Evolutionary conservation across 2,888 invertebrate species (phyloP).

Genomic region (Scaptomyza parva): DNA sequence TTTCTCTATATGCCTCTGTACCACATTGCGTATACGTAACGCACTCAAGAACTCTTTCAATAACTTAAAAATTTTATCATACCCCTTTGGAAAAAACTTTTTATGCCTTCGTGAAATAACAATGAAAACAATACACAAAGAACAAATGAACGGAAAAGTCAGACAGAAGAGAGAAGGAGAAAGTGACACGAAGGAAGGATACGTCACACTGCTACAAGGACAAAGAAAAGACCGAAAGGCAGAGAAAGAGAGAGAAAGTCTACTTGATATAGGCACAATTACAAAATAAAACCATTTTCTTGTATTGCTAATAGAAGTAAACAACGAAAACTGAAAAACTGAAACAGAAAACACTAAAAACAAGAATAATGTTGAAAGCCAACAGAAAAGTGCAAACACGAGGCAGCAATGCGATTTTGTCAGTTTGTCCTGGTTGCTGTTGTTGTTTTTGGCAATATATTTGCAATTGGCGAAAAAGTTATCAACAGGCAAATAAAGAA

Average conservation of each 20-base stretch:
- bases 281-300: slow-evolving; percentile 24
- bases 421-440: slow-evolving; percentile 27
- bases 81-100: not conserved
- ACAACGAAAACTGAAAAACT: not conserved
- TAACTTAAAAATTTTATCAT: not conserved
- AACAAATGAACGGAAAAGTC: not conserved
- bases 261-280: slow-evolving; percentile 20
- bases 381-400: slow-evolving; percentile 56
- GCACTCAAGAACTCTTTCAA: not conserved
- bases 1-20: not conserved
- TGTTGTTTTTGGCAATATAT: slow-evolving; percentile 37
- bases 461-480: slow-evolving; percentile 61
- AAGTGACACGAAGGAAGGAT: slow-evolving; percentile 32
- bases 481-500: slow-evolving; percentile 57
- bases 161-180: slow-evolving; percentile 1
- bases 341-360: slow-evolving; percentile 19
- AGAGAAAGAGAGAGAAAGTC: not conserved
- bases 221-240: slow-evolving; percentile 4
- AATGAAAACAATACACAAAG: slow-evolving; percentile 41
- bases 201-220: slow-evolving; percentile 13
- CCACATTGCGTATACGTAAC: not conserved
- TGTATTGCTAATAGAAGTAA: slow-evolving; percentile 17
- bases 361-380: slow-evolving; percentile 37
- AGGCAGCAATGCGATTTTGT: slow-evolving; percentile 30
- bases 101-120: slow-evolving; percentile 5